A percentile compares a stretch with the other conserved stretches of the same genome.
Conservation (phyloP, 2,888 invertebrate species). For the Lepidocyrtinus sp. region DNA sequence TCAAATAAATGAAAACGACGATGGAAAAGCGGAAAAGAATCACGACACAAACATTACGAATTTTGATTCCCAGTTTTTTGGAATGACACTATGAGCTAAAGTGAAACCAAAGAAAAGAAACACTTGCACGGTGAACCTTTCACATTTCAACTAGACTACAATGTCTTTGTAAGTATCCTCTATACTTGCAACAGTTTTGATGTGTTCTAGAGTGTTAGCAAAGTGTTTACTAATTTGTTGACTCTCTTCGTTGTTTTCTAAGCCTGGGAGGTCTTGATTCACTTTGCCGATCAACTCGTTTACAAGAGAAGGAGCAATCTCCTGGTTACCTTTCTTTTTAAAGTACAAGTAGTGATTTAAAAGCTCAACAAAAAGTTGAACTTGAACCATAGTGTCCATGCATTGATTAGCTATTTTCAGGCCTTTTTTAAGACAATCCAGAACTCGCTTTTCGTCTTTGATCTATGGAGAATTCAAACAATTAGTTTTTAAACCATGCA, state of each 20-base stretch:
- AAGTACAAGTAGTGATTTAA: conserved; percentile 95
- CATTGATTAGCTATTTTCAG: conserved; percentile 96
- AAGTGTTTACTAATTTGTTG: conserved; percentile 98
- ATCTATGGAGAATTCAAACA: conserved; percentile 75
- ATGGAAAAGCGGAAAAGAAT: conserved; percentile 9
- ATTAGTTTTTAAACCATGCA: not conserved
- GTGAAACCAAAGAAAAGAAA: conserved; percentile 34
- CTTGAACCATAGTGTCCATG: conserved; percentile 97
- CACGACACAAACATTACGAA: conserved; percentile 44
- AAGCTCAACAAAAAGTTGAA: conserved; percentile 95
- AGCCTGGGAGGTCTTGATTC: conserved; percentile 91
- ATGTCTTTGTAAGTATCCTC: conserved; percentile 57
- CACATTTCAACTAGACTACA: conserved; percentile 16
- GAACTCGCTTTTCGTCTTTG: conserved; percentile 90
- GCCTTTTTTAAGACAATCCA: conserved; percentile 96
- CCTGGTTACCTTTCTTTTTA: conserved; percentile 87
- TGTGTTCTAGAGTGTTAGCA: conserved; percentile 88
- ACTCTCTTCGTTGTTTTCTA: conserved; percentile 95
- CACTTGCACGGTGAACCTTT: not conserved
- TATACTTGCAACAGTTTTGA: conserved; percentile 72
- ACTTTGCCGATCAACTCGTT: conserved; percentile 91
- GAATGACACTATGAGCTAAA: conserved; percentile 57
- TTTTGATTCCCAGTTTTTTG: conserved; percentile 47
- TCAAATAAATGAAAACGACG: not conserved
- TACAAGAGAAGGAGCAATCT: conserved; percentile 78